Evolutionary conservation across 1,140 invertebrate species (phyloP).

Genomic region (Penaeus japonicus): DNA sequence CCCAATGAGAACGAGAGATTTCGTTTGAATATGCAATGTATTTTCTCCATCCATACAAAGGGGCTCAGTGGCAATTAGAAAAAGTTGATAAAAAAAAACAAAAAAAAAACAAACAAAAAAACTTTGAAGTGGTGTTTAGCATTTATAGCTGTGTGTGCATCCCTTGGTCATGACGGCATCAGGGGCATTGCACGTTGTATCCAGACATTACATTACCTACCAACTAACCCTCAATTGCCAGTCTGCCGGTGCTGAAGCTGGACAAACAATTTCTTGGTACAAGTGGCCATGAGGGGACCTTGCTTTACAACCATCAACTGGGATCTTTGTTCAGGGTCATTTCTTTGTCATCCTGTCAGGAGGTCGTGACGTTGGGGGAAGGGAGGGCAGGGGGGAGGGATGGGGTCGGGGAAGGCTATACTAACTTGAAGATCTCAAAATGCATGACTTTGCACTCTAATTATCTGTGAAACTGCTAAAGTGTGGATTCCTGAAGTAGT

Average conservation of each 20-base stretch:
- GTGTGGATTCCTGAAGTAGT: conserved; percentile 8
- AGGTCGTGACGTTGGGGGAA: conserved; percentile 19
- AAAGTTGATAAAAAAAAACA: conserved; percentile 4
- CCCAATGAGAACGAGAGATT: conserved; percentile 20
- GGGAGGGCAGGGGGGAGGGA: neutral
- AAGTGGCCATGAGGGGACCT: conserved; percentile 34
- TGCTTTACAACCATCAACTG: conserved; percentile 44
- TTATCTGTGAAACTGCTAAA: neutral
- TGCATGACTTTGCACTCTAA: conserved; percentile 24
- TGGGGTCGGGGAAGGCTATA: neutral
- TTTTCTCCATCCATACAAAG: conserved; percentile 39
- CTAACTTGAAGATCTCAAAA: conserved; percentile 47
- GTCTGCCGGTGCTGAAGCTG: conserved; percentile 37
- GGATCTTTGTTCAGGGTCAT: conserved; percentile 38
- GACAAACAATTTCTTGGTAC: conserved; percentile 32
- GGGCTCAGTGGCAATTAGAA: conserved; percentile 24
- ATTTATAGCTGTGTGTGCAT: conserved; percentile 38
- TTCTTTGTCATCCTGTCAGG: conserved; percentile 27
- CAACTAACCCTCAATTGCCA: neutral
- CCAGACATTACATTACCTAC: conserved; percentile 15
- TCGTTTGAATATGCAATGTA: conserved; percentile 37
- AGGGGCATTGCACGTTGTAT: conserved; percentile 30
- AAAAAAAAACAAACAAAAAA: neutral
- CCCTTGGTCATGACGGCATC: conserved; percentile 10
- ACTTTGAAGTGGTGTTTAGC: conserved; percentile 16